phyloP scores from a whole-genome alignment of 2,113 vertebrate genomes.

The Ptilorrhoa leucosticta region DNA sequence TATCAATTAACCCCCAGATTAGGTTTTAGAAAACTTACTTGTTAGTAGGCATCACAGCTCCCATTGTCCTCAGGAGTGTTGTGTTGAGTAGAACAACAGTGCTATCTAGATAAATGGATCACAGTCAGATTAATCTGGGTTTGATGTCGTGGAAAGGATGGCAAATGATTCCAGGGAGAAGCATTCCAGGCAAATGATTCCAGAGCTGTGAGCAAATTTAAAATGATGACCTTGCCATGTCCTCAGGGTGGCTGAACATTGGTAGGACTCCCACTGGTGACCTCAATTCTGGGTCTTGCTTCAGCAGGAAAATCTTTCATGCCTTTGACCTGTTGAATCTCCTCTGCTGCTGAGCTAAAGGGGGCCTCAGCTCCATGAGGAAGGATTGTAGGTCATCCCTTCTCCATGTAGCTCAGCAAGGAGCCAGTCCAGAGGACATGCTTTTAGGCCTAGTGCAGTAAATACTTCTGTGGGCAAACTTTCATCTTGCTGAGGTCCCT shows the following conservation, averaged over 20 bases:
- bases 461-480: background rate
- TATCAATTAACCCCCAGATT: background rate
- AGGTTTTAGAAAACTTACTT: background rate
- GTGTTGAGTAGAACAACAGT: background rate
- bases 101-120: background rate
- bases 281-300: background rate
- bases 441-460: background rate
- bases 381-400: background rate
- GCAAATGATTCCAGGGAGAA: background rate
- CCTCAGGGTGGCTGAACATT: background rate
- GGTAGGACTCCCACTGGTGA: background rate
- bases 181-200: background rate
- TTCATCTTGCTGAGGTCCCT: background rate
- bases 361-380: background rate
- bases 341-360: background rate
- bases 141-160: background rate
- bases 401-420: background rate
- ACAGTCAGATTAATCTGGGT: background rate
- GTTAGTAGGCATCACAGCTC: background rate
- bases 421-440: background rate
- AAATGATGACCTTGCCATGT: background rate
- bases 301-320: background rate
- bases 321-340: background rate
- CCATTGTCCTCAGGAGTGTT: background rate
- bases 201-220: background rate